A percentile compares a stretch with the other conserved stretches of the same genome.
These are phyloP conservation scores for Catamblyrhynchus diadema DNA, from an alignment of 2,797 vertebrate genomes.

Conservation along the genomic window DNA sequence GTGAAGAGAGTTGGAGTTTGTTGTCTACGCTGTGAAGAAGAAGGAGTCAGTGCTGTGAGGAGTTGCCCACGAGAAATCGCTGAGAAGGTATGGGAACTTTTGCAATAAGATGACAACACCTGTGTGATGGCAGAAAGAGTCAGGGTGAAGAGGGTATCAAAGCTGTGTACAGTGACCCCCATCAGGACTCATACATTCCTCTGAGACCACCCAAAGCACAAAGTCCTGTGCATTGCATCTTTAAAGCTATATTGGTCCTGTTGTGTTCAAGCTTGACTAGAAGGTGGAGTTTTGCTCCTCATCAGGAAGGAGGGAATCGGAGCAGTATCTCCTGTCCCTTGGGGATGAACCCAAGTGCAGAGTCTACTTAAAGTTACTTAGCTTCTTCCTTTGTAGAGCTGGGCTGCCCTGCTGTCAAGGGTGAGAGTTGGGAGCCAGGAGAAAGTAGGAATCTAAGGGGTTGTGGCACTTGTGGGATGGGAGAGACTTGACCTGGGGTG, in stretches of 20 bases:
- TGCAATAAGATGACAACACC: too few relatives aligned
- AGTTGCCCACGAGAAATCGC: too few relatives aligned
- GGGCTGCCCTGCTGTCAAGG: neutral
- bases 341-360: neutral
- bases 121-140: neutral
- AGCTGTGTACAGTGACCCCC: neutral
- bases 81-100: too few relatives aligned
- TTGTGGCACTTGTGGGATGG: neutral
- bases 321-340: accelerated
- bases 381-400: neutral
- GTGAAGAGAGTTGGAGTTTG: too few relatives aligned
- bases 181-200: accelerated
- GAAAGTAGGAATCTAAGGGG: neutral
- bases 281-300: neutral
- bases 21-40: too few relatives aligned
- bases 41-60: too few relatives aligned
- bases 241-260: neutral
- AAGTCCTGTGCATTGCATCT: neutral
- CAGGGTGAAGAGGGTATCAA: neutral
- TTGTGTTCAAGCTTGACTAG: neutral
- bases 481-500: neutral
- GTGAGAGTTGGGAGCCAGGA: neutral
- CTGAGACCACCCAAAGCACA: neutral
- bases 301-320: neutral
- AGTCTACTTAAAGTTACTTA: neutral